Base-by-base conservation (phyloP, 2,113 vertebrate genomes). In the Antechinus stuartii region DNA sequence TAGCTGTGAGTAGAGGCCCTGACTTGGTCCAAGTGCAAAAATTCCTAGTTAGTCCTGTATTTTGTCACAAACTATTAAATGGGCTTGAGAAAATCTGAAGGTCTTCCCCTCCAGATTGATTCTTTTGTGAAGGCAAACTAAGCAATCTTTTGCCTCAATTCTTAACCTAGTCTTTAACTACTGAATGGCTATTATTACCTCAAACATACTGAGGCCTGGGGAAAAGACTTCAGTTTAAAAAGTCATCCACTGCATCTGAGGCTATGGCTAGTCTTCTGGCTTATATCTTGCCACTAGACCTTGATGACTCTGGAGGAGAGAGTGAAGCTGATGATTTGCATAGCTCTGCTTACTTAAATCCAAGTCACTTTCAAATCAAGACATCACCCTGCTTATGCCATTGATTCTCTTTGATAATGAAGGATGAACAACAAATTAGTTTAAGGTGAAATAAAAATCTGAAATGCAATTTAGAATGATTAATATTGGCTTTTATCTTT, bases 401-500 rank as follows among this genome's bases (percentile, higher is more conserved):
- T 68, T 35, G 57, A 2, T 14, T 9, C 30, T 35, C 3, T 68
- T 16, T 35, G 30, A 68, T 11, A 35, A 35, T 35, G 57, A 35
- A 30, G 57, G 57, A 68, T 35, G 11, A 68, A 68, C 57, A 68
- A 84, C 68, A n/a, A 42, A 84, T n/a, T 84, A n/a, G 5, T 84
- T 84, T 84, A 91, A 93, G 90, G n/a, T 94, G 84, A 96, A 96
- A 94, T 10, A 94, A 93, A 94, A 26, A 96, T 42, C 89, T 47
- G 90, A 26, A 90, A 24, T 95, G 11, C 52, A 61, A 96, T 57
- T 94, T 61, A 9, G 11, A 4, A 90, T 94, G 23, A 92, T 93
- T 47, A 42, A 61, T 89, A 92, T 89, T 96, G 94, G 46, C 90
- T 54, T 84, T 92, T 92, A 68, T 8, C 16, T 90, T 93, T n/a